Evolutionary conservation across 2,797 vertebrate species (phyloP).

Genomic region (Cyclura pinguis): DNA sequence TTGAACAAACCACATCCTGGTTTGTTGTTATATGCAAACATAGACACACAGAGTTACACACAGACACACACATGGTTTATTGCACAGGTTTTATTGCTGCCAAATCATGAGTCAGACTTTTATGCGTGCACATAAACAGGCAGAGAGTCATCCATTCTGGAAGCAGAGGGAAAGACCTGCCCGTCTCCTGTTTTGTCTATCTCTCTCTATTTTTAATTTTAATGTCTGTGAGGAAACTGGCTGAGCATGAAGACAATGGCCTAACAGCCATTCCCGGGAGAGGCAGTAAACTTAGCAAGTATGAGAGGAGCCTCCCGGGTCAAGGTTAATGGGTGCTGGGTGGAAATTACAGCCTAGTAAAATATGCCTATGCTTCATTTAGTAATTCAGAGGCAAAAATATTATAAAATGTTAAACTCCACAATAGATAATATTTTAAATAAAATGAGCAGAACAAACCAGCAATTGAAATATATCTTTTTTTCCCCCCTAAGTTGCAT

Average conservation of each 20-base stretch:
- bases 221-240: constrained; percentile 70
- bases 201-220: constrained; percentile 77
- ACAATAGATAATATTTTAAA: background rate
- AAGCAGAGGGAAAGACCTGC: constrained; percentile 71
- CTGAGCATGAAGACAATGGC: constrained; percentile 68
- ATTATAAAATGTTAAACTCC: constrained; percentile 47
- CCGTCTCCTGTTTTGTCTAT: constrained; percentile 66
- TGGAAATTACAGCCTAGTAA: constrained; percentile 53
- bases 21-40: background rate
- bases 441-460: constrained; percentile 45
- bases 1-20: background rate
- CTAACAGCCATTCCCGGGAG: constrained; percentile 67
- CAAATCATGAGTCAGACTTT: constrained; percentile 60
- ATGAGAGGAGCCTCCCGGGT: constrained; percentile 56
- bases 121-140: constrained; percentile 64
- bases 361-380: constrained; percentile 30
- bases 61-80: background rate
- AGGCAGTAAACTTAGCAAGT: constrained; percentile 66
- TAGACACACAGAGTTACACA: background rate
- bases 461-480: constrained; percentile 35
- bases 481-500: background rate
- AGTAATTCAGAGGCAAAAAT: constrained; percentile 62
- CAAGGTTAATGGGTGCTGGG: constrained; percentile 50
- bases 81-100: constrained; percentile 29
- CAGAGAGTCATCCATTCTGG: constrained; percentile 71